phyloP scores from a whole-genome alignment of 2,888 invertebrate species.

The Choreutis nemorana region DNA sequence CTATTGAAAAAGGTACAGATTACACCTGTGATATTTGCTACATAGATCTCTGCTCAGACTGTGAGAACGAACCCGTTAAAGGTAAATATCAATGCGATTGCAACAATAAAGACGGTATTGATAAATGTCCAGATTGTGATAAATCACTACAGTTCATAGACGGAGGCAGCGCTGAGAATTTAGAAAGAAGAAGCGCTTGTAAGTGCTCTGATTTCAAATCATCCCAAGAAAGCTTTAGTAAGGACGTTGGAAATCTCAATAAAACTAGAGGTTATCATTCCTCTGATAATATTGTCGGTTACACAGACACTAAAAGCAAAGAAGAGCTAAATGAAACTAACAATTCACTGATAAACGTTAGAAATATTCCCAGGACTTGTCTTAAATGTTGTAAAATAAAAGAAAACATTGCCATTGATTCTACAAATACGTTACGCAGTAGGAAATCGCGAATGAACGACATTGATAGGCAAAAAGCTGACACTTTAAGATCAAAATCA shows the following conservation, averaged over 20 bases:
- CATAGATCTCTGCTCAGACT: conserved; percentile 51
- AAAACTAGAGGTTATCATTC: conserved; percentile 56
- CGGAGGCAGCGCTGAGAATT: conserved; percentile 41
- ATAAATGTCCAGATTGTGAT: conserved; percentile 52
- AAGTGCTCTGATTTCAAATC: conserved; percentile 56
- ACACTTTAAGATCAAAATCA: conserved; percentile 56
- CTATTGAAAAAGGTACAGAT: conserved; percentile 47
- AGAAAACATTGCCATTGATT: conserved; percentile 53
- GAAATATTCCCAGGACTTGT: conserved; percentile 49
- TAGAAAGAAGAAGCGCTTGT: conserved; percentile 37
- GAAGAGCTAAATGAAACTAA: conserved; percentile 42
- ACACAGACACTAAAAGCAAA: conserved; percentile 40
- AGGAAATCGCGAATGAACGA: conserved; percentile 47
- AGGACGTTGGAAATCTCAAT: conserved; percentile 39
- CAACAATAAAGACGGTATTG: conserved; percentile 25
- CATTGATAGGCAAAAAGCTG: conserved; percentile 36
- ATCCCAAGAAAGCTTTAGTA: conserved; percentile 54
- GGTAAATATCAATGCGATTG: conserved; percentile 38
- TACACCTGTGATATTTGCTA: conserved; percentile 55
- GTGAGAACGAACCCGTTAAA: conserved; percentile 40
- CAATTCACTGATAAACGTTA: conserved; percentile 34
- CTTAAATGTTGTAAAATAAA: conserved; percentile 58
- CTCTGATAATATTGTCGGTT: conserved; percentile 51
- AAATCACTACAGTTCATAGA: conserved; percentile 49
- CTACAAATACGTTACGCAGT: conserved; percentile 25